Evolutionary conservation across 2,797 vertebrate species (phyloP).

Genomic region (Harpagifer antarcticus): DNA sequence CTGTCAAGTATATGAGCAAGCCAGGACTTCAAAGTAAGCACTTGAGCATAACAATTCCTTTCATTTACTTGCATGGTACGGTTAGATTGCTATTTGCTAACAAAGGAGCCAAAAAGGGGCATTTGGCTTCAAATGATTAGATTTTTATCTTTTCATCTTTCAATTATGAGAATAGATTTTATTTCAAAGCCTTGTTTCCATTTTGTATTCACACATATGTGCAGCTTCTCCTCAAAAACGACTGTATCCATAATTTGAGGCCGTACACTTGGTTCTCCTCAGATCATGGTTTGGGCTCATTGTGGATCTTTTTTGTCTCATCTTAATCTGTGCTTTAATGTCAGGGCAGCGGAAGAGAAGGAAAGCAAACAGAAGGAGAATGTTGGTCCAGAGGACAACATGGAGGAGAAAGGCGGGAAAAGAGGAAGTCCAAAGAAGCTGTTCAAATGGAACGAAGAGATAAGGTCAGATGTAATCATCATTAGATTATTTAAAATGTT

Average conservation of each 20-base stretch:
- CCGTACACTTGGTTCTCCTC: neutral
- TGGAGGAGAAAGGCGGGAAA: conserved; percentile 88
- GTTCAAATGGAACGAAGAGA: conserved; percentile 95
- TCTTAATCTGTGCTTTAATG: neutral
- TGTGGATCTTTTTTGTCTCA: neutral
- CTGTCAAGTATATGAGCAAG: conserved; percentile 88
- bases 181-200: neutral
- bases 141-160: no score
- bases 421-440: conserved; percentile 90
- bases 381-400: conserved; percentile 78
- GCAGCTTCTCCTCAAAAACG: neutral
- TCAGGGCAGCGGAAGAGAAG: conserved; percentile 78
- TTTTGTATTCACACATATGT: neutral
- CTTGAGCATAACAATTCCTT: neutral
- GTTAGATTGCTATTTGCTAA: no score
- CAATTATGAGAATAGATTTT: neutral
- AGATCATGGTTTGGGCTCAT: neutral
- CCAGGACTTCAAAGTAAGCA: conserved; percentile 90
- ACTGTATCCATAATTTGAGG: neutral
- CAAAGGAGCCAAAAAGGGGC: no score
- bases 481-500: neutral
- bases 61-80: neutral
- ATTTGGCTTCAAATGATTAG: no score
- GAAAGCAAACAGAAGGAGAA: conserved; percentile 86
- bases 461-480: conserved; percentile 85